Base-by-base conservation (phyloP, 2,113 vertebrate species). In the Sander vitreus region DNA sequence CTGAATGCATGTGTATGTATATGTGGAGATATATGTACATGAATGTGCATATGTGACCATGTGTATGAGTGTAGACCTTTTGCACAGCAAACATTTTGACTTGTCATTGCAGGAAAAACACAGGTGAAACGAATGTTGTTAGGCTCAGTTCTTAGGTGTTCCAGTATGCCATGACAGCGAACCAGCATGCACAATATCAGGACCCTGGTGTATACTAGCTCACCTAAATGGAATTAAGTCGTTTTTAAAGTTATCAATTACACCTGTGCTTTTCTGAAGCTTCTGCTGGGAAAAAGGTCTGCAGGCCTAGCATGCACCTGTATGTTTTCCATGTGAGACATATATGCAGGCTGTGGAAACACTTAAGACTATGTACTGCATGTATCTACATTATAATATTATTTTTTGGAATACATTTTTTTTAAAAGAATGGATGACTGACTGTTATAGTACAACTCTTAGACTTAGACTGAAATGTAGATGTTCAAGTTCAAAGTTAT, bases 321-420 rank as follows among this genome's bases (percentile, higher is more conserved):
- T n/a, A 9, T 36, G 19, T 64, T 54, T 63, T 63, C 33, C 58
- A 47, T 57, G n/a, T 43, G 48, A 69, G 55, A 54, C n/a, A 25
- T 25, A 25, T 25, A 8, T 47, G 16, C 25, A 55, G 50, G 16
- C 36, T 65, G 51, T 30, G 19, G 4, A 19, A 33, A 70, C 14
- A 65, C 45, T 27, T 66, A 50, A 25, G 15, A 36, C 25, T 21
- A 21, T n/a, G 3, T 39, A 33, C 19, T 70, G 19, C 2, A 43
- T 60, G 8, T 43, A 30, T 69, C 10, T 21, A 19, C 25, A 60
- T 27, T 2, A 2, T 5, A n/a, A 2, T 3, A n/a, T 39, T 43
- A 60, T 67, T 75, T 33, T 69, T 54, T 60, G 7, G 21, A 70
- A 85, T 23, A 43, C 39, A 12, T 77, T n/a, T 64, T 50, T n/a